Percentiles rank a stretch among this genome's conserved stretches.
phyloP scores from a whole-genome alignment of 2,797 vertebrate genomes.

The Mormyrops boulengeri region DNA sequence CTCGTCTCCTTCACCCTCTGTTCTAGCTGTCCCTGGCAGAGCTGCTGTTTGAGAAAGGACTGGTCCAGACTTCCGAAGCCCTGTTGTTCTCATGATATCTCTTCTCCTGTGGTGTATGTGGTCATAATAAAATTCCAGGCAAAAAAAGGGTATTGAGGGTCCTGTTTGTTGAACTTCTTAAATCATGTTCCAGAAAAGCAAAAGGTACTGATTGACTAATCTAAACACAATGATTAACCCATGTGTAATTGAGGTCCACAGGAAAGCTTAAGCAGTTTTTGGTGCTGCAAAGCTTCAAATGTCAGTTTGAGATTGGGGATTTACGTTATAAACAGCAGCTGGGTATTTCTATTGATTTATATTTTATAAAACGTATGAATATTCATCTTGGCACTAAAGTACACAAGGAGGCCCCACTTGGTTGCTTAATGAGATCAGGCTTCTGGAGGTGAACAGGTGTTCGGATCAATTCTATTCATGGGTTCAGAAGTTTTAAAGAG shows the following conservation, averaged over 20 bases:
- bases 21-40: constrained; percentile 73
- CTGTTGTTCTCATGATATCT: constrained; percentile 34
- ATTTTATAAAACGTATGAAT: background rate
- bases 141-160: background rate
- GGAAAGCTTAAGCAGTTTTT: background rate
- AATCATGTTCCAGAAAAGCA: background rate
- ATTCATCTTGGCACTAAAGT: background rate
- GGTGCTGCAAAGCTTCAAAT: background rate
- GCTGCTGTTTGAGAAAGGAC: constrained; percentile 79
- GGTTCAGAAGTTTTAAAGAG: background rate
- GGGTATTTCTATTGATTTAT: background rate
- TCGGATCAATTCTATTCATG: background rate
- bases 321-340: background rate
- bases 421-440: background rate
- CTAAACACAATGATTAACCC: background rate
- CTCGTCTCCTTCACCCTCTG: background rate
- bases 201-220: background rate
- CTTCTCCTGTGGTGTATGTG: background rate
- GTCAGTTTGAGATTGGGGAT: background rate
- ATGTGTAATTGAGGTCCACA: background rate
- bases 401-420: background rate
- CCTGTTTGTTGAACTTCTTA: background rate
- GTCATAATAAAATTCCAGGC: background rate
- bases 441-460: background rate
- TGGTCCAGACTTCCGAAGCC: constrained; percentile 74